Percentiles rank a stretch among this genome's conserved stretches.
Evolutionary conservation across 2,113 vertebrate species (phyloP).

Genomic region (Mustelus asterias): DNA sequence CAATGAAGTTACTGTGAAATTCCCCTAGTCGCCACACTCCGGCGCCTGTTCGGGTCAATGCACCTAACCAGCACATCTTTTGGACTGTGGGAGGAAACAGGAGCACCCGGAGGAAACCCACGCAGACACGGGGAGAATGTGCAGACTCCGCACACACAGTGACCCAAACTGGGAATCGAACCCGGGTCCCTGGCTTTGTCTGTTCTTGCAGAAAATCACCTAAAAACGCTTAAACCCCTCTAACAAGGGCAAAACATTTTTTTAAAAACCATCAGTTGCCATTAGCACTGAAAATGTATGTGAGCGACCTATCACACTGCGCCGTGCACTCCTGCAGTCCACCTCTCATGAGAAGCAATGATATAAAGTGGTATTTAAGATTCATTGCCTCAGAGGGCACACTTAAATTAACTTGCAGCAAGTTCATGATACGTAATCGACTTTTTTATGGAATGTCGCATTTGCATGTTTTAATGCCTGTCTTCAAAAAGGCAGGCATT

Average conservation of each 20-base stretch:
- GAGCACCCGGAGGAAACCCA: too few relatives aligned
- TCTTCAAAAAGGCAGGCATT: constrained; percentile 39
- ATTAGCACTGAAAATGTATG: not conserved
- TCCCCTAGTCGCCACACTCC: too few relatives aligned
- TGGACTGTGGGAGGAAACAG: too few relatives aligned
- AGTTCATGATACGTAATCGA: not conserved
- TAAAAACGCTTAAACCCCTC: not conserved
- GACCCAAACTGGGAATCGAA: too few relatives aligned
- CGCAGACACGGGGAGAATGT: too few relatives aligned
- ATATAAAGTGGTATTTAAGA: not conserved
- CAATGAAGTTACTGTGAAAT: too few relatives aligned
- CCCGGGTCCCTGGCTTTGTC: not conserved
- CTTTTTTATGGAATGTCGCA: not conserved
- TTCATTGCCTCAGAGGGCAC: not conserved
- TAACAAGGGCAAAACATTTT: not conserved
- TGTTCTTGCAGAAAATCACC: not conserved
- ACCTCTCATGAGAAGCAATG: not conserved
- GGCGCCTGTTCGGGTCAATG: too few relatives aligned
- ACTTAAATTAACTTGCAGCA: not conserved
- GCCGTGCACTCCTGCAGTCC: too few relatives aligned
- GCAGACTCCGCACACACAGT: too few relatives aligned
- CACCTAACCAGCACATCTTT: too few relatives aligned
- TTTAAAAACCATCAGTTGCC: not conserved
- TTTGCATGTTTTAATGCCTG: not conserved
- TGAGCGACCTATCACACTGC: not conserved